Evolutionary conservation across 2,797 vertebrate genomes (phyloP).

Genomic region (Ispidina picta): DNA sequence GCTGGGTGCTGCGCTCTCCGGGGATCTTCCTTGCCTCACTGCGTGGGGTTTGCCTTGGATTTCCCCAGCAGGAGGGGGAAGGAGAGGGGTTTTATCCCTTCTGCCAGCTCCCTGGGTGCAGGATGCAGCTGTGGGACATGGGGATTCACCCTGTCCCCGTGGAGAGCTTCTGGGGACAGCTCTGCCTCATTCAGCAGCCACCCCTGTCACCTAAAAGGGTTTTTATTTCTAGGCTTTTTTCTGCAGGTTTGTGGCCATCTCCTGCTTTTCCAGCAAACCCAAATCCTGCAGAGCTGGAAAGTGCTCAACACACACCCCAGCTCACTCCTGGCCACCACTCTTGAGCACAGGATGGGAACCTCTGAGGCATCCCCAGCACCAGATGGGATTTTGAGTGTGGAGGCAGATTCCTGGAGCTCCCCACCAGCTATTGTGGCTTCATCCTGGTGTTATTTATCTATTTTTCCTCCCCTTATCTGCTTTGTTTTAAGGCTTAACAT

Average conservation of each 20-base stretch:
- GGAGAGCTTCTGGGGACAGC: neutral
- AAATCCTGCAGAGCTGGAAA: neutral
- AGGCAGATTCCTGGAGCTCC: neutral
- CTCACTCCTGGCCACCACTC: accelerated
- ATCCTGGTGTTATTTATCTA: neutral
- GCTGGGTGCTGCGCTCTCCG: accelerated
- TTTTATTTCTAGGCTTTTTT: neutral
- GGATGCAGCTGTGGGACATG: neutral
- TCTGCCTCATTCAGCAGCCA: accelerated
- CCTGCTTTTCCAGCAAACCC: neutral
- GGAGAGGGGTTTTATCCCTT: accelerated
- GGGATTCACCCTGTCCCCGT: accelerated
- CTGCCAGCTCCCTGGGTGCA: neutral
- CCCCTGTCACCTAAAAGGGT: accelerated
- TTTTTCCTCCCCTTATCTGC: neutral
- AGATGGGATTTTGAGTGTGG: accelerated
- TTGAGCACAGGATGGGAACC: accelerated
- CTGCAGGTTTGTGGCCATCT: neutral
- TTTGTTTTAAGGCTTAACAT: neutral
- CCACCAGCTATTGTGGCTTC: neutral
- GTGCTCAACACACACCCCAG: accelerated
- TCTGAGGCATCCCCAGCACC: accelerated
- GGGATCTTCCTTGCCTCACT: accelerated
- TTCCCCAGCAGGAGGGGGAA: neutral
- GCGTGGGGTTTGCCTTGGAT: neutral